Conservation (phyloP, 2,797 vertebrate genomes). For the Discoglossus pictus region DNA sequence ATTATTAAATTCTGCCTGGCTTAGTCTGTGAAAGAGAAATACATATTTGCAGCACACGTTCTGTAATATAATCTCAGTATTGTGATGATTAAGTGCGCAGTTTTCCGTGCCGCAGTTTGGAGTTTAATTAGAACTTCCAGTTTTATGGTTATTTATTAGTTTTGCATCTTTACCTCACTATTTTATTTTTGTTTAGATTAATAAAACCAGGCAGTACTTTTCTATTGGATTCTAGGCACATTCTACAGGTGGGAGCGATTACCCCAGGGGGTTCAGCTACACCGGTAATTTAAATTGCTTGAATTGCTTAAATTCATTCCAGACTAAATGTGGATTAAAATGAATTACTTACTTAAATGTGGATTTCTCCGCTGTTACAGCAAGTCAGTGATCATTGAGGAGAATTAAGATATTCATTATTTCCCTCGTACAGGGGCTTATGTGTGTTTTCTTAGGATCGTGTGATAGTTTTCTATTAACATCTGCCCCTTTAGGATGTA, state of each 20-base stretch:
- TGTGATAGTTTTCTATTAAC: no score
- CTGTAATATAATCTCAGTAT: conserved; percentile 14
- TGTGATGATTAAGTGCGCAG: conserved; percentile 33
- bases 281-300: conserved; percentile 27
- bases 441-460: no score
- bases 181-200: conserved; percentile 33
- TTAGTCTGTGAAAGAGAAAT: conserved; percentile 21
- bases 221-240: conserved; percentile 10
- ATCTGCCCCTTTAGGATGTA: no score
- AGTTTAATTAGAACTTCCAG: conserved; percentile 45
- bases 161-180: conserved; percentile 20
- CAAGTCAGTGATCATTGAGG: not conserved
- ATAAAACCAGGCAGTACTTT: conserved; percentile 30
- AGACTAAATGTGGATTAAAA: not conserved
- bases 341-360: conserved; percentile 11
- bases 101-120: conserved; percentile 32
- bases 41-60: conserved; percentile 5
- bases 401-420: no score
- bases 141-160: conserved; percentile 45
- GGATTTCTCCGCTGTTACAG: not conserved
- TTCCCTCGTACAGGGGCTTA: no score
- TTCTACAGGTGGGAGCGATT: conserved; percentile 23
- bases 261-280: conserved; percentile 18
- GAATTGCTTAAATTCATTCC: conserved; percentile 18
- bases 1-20: conserved; percentile 21